Evolutionary conservation across 2,888 invertebrate species (phyloP).

Genomic region (Isoperla grammatica): DNA sequence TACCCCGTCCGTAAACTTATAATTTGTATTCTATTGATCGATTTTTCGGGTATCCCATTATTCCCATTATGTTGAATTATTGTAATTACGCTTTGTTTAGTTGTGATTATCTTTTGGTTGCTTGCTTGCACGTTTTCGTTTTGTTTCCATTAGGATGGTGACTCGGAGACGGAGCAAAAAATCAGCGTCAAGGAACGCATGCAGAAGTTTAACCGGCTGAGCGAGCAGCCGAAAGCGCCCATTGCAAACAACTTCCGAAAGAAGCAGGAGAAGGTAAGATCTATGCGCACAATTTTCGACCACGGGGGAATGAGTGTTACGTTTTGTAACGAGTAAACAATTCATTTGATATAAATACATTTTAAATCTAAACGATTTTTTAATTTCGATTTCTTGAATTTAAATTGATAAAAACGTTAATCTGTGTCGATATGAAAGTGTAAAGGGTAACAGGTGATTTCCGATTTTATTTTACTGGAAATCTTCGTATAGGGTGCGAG

Average conservation of each 20-base stretch:
- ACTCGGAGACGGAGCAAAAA: constrained; percentile 40
- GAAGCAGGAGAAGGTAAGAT: constrained; percentile 15
- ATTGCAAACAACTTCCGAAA: constrained; percentile 11
- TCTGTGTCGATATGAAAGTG: too few species aligned
- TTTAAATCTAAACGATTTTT: too few species aligned
- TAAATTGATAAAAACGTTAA: too few species aligned
- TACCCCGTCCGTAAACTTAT: too few species aligned
- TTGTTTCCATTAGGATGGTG: constrained; percentile 21
- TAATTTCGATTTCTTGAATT: too few species aligned
- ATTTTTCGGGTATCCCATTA: too few species aligned
- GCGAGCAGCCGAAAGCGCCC: constrained; percentile 44
- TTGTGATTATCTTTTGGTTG: constrained; percentile 10
- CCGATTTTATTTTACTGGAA: too few species aligned
- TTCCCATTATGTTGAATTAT: not conserved
- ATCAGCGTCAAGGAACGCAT: constrained; percentile 89
- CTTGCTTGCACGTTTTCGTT: constrained; percentile 5
- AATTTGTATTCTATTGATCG: too few species aligned
- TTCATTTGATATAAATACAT: too few species aligned
- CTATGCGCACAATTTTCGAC: not conserved
- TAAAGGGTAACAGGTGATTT: too few species aligned
- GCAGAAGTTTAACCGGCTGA: constrained; percentile 85
- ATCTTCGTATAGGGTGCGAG: too few species aligned
- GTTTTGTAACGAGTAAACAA: not conserved
- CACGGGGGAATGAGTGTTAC: not conserved
- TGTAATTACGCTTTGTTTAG: not conserved